These are phyloP conservation scores for Alethe diademata DNA, from an alignment of 2,113 vertebrate genomes.

Conservation along the genomic window DNA sequence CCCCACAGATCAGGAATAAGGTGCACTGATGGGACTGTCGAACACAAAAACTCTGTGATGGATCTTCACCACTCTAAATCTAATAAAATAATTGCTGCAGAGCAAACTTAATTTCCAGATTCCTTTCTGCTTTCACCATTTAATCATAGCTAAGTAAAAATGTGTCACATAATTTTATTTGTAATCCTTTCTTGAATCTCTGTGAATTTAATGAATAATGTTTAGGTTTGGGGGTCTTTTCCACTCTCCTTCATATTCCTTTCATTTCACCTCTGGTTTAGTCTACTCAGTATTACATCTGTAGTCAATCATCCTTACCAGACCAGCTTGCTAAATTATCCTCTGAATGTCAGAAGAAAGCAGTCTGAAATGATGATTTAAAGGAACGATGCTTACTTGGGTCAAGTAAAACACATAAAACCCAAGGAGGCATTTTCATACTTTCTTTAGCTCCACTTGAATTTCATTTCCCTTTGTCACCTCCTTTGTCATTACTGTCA, in stretches of 20 bases:
- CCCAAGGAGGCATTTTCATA: slow-evolving; percentile 21
- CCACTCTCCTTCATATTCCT: neutral
- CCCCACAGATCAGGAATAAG: neutral
- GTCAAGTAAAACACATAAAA: slow-evolving; percentile 41
- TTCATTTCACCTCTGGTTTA: slow-evolving; percentile 1
- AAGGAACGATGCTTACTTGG: neutral
- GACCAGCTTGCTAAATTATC: slow-evolving; percentile 49
- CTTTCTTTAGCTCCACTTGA: slow-evolving; percentile 34
- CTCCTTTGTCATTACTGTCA: slow-evolving; percentile 11
- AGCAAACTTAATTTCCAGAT: neutral
- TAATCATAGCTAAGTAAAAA: neutral
- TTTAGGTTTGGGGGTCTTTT: rapidly evolving
- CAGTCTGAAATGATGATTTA: slow-evolving; percentile 48
- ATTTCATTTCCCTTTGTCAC: slow-evolving; percentile 24
- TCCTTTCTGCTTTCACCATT: neutral
- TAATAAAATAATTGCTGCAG: neutral
- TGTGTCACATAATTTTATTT: neutral
- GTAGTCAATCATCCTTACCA: slow-evolving; percentile 18
- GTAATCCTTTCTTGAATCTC: neutral
- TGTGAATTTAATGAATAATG: neutral
- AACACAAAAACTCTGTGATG: neutral
- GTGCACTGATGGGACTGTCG: neutral
- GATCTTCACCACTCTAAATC: neutral
- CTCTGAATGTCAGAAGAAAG: slow-evolving; percentile 37
- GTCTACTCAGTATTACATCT: slow-evolving; percentile 14